Percentiles rank a stretch among this genome's conserved stretches.
phyloP scores from a whole-genome alignment of 2,113 vertebrate genomes.

The Paralichthys olivaceus region DNA sequence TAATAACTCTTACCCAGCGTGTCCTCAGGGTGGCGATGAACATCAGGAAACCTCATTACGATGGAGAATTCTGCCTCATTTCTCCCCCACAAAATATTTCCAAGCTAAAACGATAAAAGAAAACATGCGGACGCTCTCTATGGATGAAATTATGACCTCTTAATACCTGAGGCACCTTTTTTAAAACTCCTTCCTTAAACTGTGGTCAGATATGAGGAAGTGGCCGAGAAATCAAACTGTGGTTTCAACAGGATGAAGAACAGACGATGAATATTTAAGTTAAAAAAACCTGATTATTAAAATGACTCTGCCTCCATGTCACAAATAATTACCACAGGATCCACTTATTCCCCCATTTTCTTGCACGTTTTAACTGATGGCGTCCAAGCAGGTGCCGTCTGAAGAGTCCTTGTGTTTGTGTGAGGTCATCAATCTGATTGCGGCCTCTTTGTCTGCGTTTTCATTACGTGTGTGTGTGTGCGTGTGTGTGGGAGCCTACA shows the following conservation, averaged over 20 bases:
- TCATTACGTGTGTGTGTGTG: background rate
- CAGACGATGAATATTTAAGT: constrained; percentile 66
- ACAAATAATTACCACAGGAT: constrained; percentile 42
- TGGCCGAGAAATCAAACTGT: constrained; percentile 65
- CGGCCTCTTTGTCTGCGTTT: constrained; percentile 16
- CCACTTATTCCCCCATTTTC: constrained; percentile 15
- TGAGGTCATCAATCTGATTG: constrained; percentile 57
- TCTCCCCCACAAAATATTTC: background rate
- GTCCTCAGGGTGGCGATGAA: constrained; percentile 75
- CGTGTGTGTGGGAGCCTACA: constrained; percentile 41
- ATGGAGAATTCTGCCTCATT: background rate
- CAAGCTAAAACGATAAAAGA: background rate
- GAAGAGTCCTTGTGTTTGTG: constrained; percentile 18
- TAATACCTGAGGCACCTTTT: constrained; percentile 61
- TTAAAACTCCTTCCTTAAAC: constrained; percentile 61
- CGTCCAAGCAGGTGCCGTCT: constrained; percentile 22
- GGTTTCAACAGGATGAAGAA: constrained; percentile 37
- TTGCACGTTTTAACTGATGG: background rate
- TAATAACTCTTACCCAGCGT: background rate
- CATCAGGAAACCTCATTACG: constrained; percentile 24
- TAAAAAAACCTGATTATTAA: background rate
- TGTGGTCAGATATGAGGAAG: constrained; percentile 44
- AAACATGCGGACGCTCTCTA: constrained; percentile 28
- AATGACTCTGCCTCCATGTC: constrained; percentile 14
- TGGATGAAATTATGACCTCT: constrained; percentile 57